These are phyloP conservation scores for Bilobella aurantiaca DNA, from an alignment of 1,140 invertebrate species.

Conservation along the genomic window DNA sequence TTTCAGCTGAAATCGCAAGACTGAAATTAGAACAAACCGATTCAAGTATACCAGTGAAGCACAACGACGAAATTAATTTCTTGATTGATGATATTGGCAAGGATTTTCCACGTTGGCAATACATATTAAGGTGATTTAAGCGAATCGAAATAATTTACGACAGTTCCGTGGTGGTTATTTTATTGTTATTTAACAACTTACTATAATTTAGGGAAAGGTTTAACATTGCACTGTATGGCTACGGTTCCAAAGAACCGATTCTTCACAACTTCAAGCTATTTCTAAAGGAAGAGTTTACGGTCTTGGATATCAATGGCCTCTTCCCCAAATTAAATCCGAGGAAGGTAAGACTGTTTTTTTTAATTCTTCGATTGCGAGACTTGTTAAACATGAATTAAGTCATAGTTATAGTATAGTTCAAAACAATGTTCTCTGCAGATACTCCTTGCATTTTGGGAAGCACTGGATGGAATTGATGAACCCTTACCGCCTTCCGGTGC, in stretches of 20 bases:
- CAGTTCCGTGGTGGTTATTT: background rate
- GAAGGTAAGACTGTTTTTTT: constrained; percentile 20
- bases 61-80: background rate
- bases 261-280: constrained; percentile 18
- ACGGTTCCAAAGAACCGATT: constrained; percentile 23
- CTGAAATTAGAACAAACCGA: background rate
- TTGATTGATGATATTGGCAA: constrained; percentile 7
- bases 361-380: too few relatives aligned
- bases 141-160: constrained; percentile 5
- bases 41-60: constrained; percentile 6
- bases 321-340: constrained; percentile 25
- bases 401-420: background rate
- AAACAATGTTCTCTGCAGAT: constrained; percentile 1
- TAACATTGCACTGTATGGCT: constrained; percentile 28
- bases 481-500: background rate
- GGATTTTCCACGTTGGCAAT: constrained; percentile 23
- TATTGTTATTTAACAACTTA: background rate
- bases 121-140: constrained; percentile 20
- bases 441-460: background rate
- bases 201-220: constrained; percentile 25
- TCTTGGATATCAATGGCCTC: constrained; percentile 22
- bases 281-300: constrained; percentile 12
- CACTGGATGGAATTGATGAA: background rate
- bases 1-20: constrained; percentile 17
- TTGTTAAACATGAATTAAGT: too few relatives aligned